phyloP scores from a whole-genome alignment of 30 jellyfish, hydroid and myxozoan species.

The Cassiopea xamachana region DNA sequence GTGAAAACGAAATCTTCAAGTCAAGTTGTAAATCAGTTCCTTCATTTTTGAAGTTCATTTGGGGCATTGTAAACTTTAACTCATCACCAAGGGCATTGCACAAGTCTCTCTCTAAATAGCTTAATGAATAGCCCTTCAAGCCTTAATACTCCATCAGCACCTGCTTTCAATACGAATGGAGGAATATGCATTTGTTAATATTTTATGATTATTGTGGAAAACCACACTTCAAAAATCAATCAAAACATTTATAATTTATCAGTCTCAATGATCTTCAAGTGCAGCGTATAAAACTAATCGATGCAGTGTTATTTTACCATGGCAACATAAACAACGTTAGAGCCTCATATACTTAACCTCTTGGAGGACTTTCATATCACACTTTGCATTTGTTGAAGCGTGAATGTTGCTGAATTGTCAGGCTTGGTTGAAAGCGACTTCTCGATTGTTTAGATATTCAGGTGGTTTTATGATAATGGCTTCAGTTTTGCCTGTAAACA shows the following conservation, averaged over 20 bases:
- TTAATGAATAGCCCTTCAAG: background rate
- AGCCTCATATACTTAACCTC: background rate
- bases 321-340: constrained; percentile 51
- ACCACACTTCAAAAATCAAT: constrained; percentile 63
- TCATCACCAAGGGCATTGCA: too few relatives aligned
- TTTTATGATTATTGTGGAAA: constrained; percentile 44
- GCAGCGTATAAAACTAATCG: constrained; percentile 9
- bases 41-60: too few relatives aligned
- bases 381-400: background rate
- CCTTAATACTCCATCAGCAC: constrained; percentile 31
- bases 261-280: constrained; percentile 13
- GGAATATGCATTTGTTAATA: constrained; percentile 2
- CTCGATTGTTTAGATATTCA: background rate
- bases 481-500: constrained; percentile 40
- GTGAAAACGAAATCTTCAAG: too few relatives aligned
- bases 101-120: too few relatives aligned
- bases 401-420: background rate
- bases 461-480: constrained; percentile 17
- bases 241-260: constrained; percentile 44
- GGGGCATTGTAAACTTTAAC: too few relatives aligned
- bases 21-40: too few relatives aligned
- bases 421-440: background rate
- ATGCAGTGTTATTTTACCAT: constrained; percentile 32
- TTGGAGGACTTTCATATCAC: background rate
- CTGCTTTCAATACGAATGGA: background rate